phyloP scores from a whole-genome alignment of 1,140 invertebrate species.

The Melitaea cinxia region DNA sequence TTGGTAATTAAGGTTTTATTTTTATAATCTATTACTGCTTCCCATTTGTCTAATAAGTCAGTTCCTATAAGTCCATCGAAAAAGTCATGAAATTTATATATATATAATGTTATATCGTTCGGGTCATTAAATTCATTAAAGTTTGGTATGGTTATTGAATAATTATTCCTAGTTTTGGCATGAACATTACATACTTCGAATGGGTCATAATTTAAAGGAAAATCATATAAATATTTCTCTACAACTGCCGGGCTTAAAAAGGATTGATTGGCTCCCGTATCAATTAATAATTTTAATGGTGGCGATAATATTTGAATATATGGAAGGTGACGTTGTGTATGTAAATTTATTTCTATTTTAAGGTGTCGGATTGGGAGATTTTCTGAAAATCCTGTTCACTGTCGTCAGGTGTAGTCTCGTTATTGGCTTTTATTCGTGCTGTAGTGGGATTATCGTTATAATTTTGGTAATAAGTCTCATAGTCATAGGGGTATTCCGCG shows the following conservation, averaged over 20 bases:
- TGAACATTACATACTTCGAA: conserved; percentile 46
- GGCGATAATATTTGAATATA: conserved; percentile 33
- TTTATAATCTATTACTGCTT: conserved; percentile 43
- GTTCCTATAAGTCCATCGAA: conserved; percentile 43
- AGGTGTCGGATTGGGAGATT: conserved; percentile 15
- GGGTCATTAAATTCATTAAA: conserved; percentile 38
- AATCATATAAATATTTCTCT: conserved; percentile 29
- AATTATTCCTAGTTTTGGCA: conserved; percentile 37
- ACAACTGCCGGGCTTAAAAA: conserved; percentile 40
- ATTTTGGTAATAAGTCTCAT: too few relatives aligned
- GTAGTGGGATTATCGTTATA: too few relatives aligned
- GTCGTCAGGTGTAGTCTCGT: too few relatives aligned
- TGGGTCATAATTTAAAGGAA: conserved; percentile 35
- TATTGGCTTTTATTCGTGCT: too few relatives aligned
- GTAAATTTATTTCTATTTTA: conserved; percentile 43
- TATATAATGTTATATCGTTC: conserved; percentile 35
- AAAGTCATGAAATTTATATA: conserved; percentile 43
- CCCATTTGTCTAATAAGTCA: conserved; percentile 37
- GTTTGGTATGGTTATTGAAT: conserved; percentile 36
- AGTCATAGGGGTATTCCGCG: too few relatives aligned
- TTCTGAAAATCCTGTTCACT: neutral
- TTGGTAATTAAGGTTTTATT: conserved; percentile 35
- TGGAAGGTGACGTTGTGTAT: conserved; percentile 33
- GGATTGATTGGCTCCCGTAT: conserved; percentile 36
- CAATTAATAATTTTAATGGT: conserved; percentile 30